phyloP scores from a whole-genome alignment of 2,888 invertebrate species.

The Nowickia ferox region DNA sequence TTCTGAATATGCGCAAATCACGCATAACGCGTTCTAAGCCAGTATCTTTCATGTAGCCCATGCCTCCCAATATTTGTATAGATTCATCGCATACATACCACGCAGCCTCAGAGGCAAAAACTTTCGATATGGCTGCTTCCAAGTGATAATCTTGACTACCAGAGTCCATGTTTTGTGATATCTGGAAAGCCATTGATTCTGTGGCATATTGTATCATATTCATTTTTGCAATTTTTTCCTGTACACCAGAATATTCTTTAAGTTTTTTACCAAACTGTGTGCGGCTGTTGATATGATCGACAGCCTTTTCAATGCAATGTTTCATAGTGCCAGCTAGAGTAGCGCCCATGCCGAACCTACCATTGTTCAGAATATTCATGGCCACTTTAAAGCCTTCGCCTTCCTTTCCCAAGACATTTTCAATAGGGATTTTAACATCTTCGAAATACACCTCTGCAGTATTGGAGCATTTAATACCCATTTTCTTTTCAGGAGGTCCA shows the following conservation, averaged over 20 bases:
- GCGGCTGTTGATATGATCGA: slow-evolving; percentile 94
- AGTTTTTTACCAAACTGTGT: slow-evolving; percentile 95
- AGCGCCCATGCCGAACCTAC: slow-evolving; percentile 98
- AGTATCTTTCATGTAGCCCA: slow-evolving; percentile 97
- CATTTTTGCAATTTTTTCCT: slow-evolving; percentile 98
- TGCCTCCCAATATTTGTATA: slow-evolving; percentile 98
- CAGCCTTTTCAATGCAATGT: slow-evolving; percentile 92
- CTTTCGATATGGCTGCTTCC: slow-evolving; percentile 99
- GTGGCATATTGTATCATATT: slow-evolving; percentile 95
- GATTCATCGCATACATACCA: slow-evolving; percentile 99
- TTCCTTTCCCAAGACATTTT: slow-evolving; percentile 94
- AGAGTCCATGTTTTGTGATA: slow-evolving; percentile 97
- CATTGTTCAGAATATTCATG: slow-evolving; percentile 98
- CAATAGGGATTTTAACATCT: slow-evolving; percentile 94
- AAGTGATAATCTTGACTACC: slow-evolving; percentile 97
- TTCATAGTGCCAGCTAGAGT: slow-evolving; percentile 96
- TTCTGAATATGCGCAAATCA: slow-evolving; percentile 98
- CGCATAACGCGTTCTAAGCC: slow-evolving; percentile 96
- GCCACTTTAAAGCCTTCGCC: slow-evolving; percentile 95
- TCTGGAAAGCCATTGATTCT: slow-evolving; percentile 96
- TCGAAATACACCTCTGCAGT: slow-evolving; percentile 97
- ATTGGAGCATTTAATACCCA: slow-evolving; percentile 99
- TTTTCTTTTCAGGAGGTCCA: slow-evolving; percentile 98
- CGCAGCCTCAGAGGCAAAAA: slow-evolving; percentile 96
- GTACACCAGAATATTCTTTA: slow-evolving; percentile 91